These are phyloP conservation scores for Paradoxurus hermaphroditus DNA, from an alignment of 2,113 vertebrate genomes.

Conservation along the genomic window DNA sequence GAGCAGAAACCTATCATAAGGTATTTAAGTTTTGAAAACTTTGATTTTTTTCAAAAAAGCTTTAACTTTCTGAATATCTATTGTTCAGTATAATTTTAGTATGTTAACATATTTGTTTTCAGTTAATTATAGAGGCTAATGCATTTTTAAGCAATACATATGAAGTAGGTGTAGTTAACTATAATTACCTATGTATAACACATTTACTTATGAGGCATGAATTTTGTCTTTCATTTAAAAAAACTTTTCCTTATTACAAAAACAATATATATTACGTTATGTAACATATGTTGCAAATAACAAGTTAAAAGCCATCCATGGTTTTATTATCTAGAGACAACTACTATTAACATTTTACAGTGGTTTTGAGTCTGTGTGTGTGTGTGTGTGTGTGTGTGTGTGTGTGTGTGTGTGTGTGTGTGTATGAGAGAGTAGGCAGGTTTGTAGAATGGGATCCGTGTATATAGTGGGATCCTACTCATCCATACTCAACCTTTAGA, in stretches of 20 bases:
- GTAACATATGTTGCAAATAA: not conserved
- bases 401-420: not conserved
- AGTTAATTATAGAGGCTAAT: not conserved
- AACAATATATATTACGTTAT: not conserved
- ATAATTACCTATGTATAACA: not conserved
- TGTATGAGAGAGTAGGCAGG: too few species aligned
- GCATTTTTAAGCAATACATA: not conserved
- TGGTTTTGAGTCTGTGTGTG: not conserved
- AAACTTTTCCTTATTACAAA: not conserved
- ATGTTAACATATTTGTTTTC: not conserved
- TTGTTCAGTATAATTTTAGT: constrained; percentile 11
- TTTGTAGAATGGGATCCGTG: not conserved
- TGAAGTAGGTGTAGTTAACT: constrained; percentile 15
- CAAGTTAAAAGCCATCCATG: not conserved
- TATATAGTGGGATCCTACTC: not conserved
- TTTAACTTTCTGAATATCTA: not conserved
- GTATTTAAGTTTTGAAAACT: constrained; percentile 72
- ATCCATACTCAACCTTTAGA: constrained; percentile 11
- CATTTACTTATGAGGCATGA: not conserved
- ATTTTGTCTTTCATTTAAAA: not conserved
- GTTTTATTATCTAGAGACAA: not conserved
- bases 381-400: not conserved
- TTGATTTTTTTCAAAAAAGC: not conserved
- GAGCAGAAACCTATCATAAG: constrained; percentile 82
- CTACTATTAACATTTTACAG: not conserved